Percentiles rank a stretch among this genome's conserved stretches.
phyloP scores from a whole-genome alignment of 2,888 invertebrate species.

The Coenonympha arcania region DNA sequence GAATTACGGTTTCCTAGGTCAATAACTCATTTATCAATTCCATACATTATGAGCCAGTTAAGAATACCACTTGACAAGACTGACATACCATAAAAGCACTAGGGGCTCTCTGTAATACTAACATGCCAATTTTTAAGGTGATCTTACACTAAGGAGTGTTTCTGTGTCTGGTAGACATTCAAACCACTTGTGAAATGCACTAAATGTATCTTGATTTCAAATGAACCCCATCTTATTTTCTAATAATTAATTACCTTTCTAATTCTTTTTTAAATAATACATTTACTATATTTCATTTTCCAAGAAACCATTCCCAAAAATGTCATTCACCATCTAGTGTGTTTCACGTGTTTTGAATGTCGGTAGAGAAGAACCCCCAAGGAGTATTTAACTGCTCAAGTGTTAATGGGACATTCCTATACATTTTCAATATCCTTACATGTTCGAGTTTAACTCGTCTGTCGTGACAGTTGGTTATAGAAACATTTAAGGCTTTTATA shows the following conservation, averaged over 20 bases:
- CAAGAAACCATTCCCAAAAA: not conserved
- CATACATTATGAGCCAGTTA: too few species aligned
- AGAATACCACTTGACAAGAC: too few species aligned
- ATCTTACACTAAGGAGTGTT: not conserved
- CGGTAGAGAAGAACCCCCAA: not conserved
- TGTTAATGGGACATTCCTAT: slow-evolving; percentile 43
- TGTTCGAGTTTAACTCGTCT: slow-evolving; percentile 1
- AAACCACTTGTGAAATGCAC: not conserved
- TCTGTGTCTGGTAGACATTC: not conserved
- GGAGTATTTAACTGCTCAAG: slow-evolving; percentile 43
- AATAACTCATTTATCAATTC: too few species aligned
- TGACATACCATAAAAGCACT: too few species aligned
- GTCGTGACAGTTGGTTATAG: too few species aligned
- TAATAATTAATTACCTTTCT: too few species aligned
- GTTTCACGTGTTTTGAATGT: not conserved
- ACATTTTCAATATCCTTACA: slow-evolving; percentile 16
- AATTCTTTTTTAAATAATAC: too few species aligned
- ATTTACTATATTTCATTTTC: too few species aligned
- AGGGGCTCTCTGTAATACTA: too few species aligned
- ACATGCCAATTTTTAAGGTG: not conserved
- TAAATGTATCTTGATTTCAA: too few species aligned
- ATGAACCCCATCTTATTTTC: too few species aligned
- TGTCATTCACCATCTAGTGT: not conserved
- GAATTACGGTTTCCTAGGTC: too few species aligned
- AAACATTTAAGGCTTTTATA: not conserved